Conservation (phyloP, 2,113 vertebrate species). For the Cyrtonyx montezumae region DNA sequence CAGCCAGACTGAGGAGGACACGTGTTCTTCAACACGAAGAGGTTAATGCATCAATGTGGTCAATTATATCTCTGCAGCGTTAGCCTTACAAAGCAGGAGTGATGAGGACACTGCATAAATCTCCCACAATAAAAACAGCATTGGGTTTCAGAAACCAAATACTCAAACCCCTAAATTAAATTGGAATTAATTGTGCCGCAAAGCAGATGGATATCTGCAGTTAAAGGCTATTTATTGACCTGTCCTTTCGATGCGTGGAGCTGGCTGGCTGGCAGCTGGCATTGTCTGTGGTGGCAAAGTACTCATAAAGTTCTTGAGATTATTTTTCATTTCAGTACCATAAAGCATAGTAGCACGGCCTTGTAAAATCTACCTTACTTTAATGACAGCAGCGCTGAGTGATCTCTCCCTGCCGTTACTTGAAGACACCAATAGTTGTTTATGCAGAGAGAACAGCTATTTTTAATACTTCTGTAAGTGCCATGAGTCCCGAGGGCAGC, state of each 20-base stretch:
- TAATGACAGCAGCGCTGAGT: neutral
- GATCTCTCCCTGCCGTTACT: constrained; percentile 39
- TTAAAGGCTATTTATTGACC: constrained; percentile 48
- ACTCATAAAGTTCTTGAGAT: neutral
- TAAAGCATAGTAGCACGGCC: neutral
- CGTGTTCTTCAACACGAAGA: neutral
- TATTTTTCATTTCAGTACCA: neutral
- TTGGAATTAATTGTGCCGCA: constrained; percentile 14
- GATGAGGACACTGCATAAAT: constrained; percentile 6
- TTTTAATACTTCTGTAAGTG: constrained; percentile 31
- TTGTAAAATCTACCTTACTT: neutral
- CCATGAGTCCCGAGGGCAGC: neutral
- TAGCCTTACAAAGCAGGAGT: neutral
- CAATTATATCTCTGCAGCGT: neutral
- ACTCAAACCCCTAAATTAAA: constrained; percentile 35
- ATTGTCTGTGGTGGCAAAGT: neutral
- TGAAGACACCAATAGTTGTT: constrained; percentile 16
- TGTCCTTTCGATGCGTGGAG: neutral
- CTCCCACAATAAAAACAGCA: constrained; percentile 8
- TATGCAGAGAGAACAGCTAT: constrained; percentile 26
- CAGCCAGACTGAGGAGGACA: constrained; percentile 14
- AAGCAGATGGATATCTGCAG: constrained; percentile 29
- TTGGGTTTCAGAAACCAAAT: constrained; percentile 45
- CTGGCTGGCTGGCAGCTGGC: neutral
- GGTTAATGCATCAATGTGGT: constrained; percentile 2